These are phyloP conservation scores for Dione juno DNA, from an alignment of 2,888 invertebrate genomes.

Conservation along the genomic window DNA sequence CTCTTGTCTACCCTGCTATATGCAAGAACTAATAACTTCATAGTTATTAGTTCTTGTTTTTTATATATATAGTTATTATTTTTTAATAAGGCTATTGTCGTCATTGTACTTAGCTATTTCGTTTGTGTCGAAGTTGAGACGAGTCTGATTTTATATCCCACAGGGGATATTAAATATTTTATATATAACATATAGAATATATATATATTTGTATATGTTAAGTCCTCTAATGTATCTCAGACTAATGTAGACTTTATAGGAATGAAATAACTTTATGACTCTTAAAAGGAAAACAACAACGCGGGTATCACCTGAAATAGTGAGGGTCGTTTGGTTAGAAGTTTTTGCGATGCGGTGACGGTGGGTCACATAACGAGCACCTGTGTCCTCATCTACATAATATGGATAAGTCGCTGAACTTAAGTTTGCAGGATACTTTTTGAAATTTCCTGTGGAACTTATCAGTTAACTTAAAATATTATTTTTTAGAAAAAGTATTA, in stretches of 20 bases:
- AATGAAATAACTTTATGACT: conserved; percentile 29
- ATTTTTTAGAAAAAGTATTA: not conserved
- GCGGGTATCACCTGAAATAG: conserved; percentile 67
- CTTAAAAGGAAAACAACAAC: conserved; percentile 50
- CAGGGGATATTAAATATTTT: too few relatives aligned
- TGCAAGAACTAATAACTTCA: too few relatives aligned
- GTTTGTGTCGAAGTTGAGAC: too few relatives aligned
- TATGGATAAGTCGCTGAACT: conserved; percentile 78
- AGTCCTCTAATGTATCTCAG: too few relatives aligned
- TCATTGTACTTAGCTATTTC: too few relatives aligned
- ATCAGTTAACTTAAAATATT: conserved; percentile 37
- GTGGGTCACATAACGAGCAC: conserved; percentile 76
- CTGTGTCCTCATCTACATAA: conserved; percentile 81
- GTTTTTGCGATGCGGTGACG: conserved; percentile 72
- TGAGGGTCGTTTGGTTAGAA: conserved; percentile 74
- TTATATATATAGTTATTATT: too few relatives aligned
- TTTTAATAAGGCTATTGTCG: too few relatives aligned
- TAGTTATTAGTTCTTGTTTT: too few relatives aligned
- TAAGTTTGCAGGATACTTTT: conserved; percentile 62
- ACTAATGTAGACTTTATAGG: conserved; percentile 11
- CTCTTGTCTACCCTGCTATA: too few relatives aligned
- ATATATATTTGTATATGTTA: too few relatives aligned
- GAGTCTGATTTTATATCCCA: too few relatives aligned
- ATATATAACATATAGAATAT: too few relatives aligned
- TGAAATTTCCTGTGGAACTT: conserved; percentile 32